These are phyloP conservation scores for Psococerastis gibbosa DNA, from an alignment of 2,888 invertebrate genomes.

Conservation along the genomic window DNA sequence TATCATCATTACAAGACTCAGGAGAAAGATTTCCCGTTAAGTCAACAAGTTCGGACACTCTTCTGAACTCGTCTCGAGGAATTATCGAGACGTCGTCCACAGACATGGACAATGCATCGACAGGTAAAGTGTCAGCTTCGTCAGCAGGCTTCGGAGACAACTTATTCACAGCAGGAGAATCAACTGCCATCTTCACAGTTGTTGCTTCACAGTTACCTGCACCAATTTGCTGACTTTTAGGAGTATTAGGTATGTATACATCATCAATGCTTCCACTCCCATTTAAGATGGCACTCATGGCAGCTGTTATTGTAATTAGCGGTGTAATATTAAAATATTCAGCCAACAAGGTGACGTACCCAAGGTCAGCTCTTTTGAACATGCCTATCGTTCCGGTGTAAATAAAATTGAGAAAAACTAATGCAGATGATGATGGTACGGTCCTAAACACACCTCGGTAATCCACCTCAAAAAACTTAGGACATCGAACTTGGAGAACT, in stretches of 20 bases:
- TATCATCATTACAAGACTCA: not conserved
- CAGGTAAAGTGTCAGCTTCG: not conserved
- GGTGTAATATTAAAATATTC: not conserved
- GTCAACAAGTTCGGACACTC: not conserved
- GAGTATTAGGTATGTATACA: not conserved
- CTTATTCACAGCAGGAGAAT: not conserved
- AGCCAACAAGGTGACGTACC: not conserved
- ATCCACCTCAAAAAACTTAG: not conserved
- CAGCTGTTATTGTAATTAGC: not conserved
- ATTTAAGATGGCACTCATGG: not conserved
- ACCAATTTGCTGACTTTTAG: not conserved
- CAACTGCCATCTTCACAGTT: not conserved
- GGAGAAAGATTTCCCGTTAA: not conserved
- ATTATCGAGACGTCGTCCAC: not conserved
- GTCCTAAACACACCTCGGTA: not conserved
- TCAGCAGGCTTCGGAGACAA: not conserved
- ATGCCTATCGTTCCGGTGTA: not conserved
- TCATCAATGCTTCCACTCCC: not conserved
- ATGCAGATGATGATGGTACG: not conserved
- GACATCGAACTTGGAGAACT: not conserved
- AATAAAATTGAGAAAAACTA: constrained; percentile 2
- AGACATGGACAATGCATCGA: not conserved
- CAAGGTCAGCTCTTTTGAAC: constrained; percentile 1
- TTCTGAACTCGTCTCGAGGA: not conserved
- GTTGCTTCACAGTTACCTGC: not conserved